Percentiles rank a stretch among this genome's conserved stretches.
Evolutionary conservation across 2,888 invertebrate species (phyloP).

Genomic region (Mactromeris polynyma): DNA sequence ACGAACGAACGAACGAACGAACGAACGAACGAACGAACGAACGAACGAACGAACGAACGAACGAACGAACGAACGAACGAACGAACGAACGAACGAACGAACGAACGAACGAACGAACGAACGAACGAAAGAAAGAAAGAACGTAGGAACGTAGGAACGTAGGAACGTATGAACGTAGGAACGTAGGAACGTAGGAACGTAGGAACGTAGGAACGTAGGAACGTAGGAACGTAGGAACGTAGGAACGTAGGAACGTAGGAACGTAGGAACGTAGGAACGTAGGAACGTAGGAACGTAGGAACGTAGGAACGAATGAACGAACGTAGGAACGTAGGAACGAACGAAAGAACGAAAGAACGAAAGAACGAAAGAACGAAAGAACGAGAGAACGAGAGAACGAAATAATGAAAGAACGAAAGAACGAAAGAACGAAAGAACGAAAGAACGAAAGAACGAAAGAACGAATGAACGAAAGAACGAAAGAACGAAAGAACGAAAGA

Average conservation of each 20-base stretch:
- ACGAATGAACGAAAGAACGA: neutral
- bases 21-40: neutral
- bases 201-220: neutral
- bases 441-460: neutral
- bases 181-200: neutral
- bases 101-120: neutral
- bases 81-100: neutral
- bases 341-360: no score
- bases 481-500: neutral
- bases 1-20: neutral
- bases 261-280: no score
- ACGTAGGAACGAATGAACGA: no score
- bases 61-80: neutral
- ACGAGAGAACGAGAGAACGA: neutral
- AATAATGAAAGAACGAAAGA: neutral
- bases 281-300: no score
- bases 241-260: neutral
- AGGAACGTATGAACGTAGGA: no score
- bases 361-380: no score
- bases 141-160: no score
- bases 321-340: no score
- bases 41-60: neutral
- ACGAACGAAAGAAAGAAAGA: no score
- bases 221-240: neutral
- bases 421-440: neutral